Evolutionary conservation across 2,797 vertebrate genomes (phyloP), one percentile per base, ranked within the genome.

Genomic region (Anguilla pacifica): DNA sequence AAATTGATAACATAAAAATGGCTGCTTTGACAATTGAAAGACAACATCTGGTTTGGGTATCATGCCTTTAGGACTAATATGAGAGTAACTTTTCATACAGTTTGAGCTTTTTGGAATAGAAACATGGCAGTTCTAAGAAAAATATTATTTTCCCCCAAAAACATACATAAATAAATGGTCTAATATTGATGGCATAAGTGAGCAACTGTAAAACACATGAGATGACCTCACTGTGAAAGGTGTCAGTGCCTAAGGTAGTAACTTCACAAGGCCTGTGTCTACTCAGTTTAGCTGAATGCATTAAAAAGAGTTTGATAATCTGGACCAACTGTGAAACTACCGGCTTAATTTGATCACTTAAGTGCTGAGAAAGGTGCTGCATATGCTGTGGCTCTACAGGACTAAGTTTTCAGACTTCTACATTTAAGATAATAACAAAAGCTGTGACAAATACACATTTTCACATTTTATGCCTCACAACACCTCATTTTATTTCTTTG

Each of bases 261-360:
- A 39, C 13, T 35, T 22, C n/a, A n/a, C 25, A 35, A 86, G 39
- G 25, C 19, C 25, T 39, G 43, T 84, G 82, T 72, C 49, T 19
- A 51, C 64, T 86, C 85, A 77, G 22, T 86, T 86, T 86, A 77
- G 43, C 13, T 86, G 61, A 86, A 49, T 64, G 49, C 64, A 86
- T 19, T 46, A 74, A 77, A 77, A 86, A 74, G 22, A 77, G 51
- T 6, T 6, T 85, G 85, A 74, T 51, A 17, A 64, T 86, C 51
- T 86, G 49, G 49, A 86, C 43, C 39, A 86, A 25, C 51, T 70
- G 55, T 57, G 55, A 15, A 57, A 57, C 15, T 57, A 57, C 55
- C 17, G 15, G 55, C 17, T 57, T 57, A 15, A 57, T 15, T 57
- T 15, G 55, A 57, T 0, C 55, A 57, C 55, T 57, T 57, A 57